Evolutionary conservation across 2,797 vertebrate genomes (phyloP), one percentile per base, ranked within the genome.

Genomic region (Takifugu ocellatus): DNA sequence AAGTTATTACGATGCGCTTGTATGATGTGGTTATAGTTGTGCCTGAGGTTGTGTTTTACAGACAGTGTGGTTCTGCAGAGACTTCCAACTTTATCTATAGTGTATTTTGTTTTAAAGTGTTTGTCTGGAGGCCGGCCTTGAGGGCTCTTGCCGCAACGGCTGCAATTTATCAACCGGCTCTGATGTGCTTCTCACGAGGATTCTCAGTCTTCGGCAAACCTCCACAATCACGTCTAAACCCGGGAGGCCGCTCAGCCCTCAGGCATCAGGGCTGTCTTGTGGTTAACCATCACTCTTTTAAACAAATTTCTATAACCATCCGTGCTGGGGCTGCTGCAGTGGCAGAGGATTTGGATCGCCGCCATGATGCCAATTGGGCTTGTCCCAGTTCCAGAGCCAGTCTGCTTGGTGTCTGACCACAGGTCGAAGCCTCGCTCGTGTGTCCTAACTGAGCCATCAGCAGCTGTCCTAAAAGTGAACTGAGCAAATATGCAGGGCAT

Each of bases 271-370:
- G 79, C 77, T 52, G 12, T 74, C 62, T 72, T 76, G 78, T 25
- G 75, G 77, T 81, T 77, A 84, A 84, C 81, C 81, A 57, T 80
- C 68, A 72, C 74, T 76, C 78, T 75, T 79, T 77, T 77, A 82
- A 82, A 79, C 78, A n/a, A 87, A 84, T 89, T 84, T 67, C 74
- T 43, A 68, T 72, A 84, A 83, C 75, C 77, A 85, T 79, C 72
- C 68, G 49, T 47, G 59, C 70, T 74, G 64, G 54, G 59, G 68
- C 72, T 51, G 48, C 61, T 60, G 53, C 74, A 72, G 73, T 74
- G 70, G 57, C 54, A 43, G 46, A 14, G 57, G 24, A 75, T 74
- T 64, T 82, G 77, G 66, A 78, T 62, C 16, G 56, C 36, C 70
- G 52, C 60, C 62, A 75, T 17, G 59, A 51, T 49, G 66, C 59